Base-by-base conservation (phyloP, 2,797 vertebrate species). In the Ispidina picta region DNA sequence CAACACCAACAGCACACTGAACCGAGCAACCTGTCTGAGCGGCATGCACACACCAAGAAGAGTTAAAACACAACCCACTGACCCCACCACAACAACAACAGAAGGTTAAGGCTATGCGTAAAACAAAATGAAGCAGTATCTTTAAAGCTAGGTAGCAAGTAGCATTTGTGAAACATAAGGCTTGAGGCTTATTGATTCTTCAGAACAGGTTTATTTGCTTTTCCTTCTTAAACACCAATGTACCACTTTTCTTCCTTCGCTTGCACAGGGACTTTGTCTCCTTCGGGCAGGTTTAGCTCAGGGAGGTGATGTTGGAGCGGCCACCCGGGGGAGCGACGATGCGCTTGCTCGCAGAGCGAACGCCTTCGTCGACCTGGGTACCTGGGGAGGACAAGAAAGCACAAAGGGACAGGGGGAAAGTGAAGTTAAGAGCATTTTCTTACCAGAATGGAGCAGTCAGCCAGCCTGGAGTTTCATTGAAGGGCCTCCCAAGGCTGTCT, bases 271-370 rank as follows among this genome's bases (percentile, higher is more conserved):
- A 6, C 87, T 95, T 86, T 88, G 85, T 51, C 80, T 96, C 93
- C 85, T 93, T 75, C 87, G 89, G 35, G 77, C 79, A 35, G 37
- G 77, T 97, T 98, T 99, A 99, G 95, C 99, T 99, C 87, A 99
- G 98, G 91, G 99, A 99, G 75, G 98, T 99, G 97, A 99, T 99
- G 97, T 99, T 99, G 95, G 99, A 99, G 76, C 99, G 99, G 79
- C 99, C 99, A 95, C 99, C 99, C 2, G 99, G 99, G 74, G 99
- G 99, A 8, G 98, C 98, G 17, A 99, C 98, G 0, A 99, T 98
- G 92, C 99, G 99, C 65, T 99, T 98, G 96, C 98, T 99, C 3
- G 98, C 98, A 1, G 99, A 98, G 96, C 99, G 98, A 90, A 98
- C 75, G 1, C 98, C 97, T 48, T 98, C 98, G 28, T 98, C 97